Conservation (phyloP, 2,888 invertebrate species). For the Harpalus rubripes region DNA sequence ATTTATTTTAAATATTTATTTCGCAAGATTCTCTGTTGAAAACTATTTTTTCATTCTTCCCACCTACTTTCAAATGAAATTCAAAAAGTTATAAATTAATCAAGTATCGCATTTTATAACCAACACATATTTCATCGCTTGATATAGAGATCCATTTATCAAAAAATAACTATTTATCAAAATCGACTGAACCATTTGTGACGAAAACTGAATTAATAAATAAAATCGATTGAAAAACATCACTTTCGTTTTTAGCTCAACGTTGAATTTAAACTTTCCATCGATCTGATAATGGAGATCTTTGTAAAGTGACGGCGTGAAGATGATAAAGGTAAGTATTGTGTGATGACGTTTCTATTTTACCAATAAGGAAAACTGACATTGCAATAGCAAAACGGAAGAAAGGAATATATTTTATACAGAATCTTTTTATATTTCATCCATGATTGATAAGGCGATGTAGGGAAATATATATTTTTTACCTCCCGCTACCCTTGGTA, state of each 20-base stretch:
- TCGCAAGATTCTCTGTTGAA: background rate
- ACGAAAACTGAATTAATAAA: slow-evolving; percentile 47
- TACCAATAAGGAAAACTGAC: background rate
- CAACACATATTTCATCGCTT: slow-evolving; percentile 25
- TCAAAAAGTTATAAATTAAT: slow-evolving; percentile 57
- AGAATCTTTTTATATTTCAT: background rate
- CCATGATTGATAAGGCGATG: background rate
- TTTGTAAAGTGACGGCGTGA: slow-evolving; percentile 26
- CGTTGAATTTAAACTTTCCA: slow-evolving; percentile 19
- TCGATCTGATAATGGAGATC: slow-evolving; percentile 39
- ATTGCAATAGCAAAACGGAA: background rate
- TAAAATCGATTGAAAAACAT: slow-evolving; percentile 51
- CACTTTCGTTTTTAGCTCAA: slow-evolving; percentile 31
- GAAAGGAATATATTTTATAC: background rate
- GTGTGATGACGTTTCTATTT: slow-evolving; percentile 12
- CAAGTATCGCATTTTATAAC: slow-evolving; percentile 24
- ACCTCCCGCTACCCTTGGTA: too few relatives aligned
- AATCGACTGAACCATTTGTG: slow-evolving; percentile 26
- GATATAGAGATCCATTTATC: slow-evolving; percentile 51
- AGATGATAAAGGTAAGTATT: slow-evolving; percentile 28
- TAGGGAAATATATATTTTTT: too few relatives aligned
- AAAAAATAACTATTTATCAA: slow-evolving; percentile 55
- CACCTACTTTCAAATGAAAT: background rate
- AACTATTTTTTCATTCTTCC: background rate
- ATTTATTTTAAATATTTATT: too few relatives aligned